Evolutionary conservation across 2,113 vertebrate genomes (phyloP), one percentile per base, ranked within the genome.

Genomic region (Meles meles): DNA sequence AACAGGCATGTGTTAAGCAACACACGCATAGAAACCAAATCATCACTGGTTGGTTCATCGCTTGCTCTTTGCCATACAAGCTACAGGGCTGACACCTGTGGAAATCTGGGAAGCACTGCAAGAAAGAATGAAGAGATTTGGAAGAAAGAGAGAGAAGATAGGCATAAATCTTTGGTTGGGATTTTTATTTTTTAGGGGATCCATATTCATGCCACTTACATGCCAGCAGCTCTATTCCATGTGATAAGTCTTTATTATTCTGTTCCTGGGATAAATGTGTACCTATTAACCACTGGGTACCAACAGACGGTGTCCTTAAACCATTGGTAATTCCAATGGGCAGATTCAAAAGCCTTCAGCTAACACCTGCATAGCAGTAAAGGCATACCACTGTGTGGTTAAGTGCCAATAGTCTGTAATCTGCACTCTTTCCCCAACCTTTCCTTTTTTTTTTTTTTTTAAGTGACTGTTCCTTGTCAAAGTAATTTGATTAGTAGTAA

Each of bases 401-500:
- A 52, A 67, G 9, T 39, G 21, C 49, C 42, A 83, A 47, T 4
- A 20, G 20, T 31, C 2, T 55, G 15, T 1, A 47, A 9, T 8
- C 11, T 77, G 57, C 20, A 10, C 8, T 7, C 2, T 59, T 18
- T 4, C 17, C 17, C 37, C 17, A 7, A 6, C 6, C 14, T 27
- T 27, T 23, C 2, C 1, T 42, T 25, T 3, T 12, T 7, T 14
- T 29, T 59, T 89, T 42, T 47, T 71, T 84, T 23, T 83, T 2
- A 29, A 25, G n/a, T 71, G 25, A 31, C 55, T 65, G n/a, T 5
- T 93, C 8, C 18, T 92, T 92, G 59, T 87, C 55, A 87, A 69
- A 61, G n/a, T 87, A 90, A 93, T 92, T 74, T 81, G 67, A 44
- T 94, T 80, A 90, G 47, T 57, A 63, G 39, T 94, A 57, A 94